Percentiles rank a stretch among this genome's conserved stretches.
phyloP scores from a whole-genome alignment of 2,113 vertebrate genomes.

The Mastomys coucha region DNA sequence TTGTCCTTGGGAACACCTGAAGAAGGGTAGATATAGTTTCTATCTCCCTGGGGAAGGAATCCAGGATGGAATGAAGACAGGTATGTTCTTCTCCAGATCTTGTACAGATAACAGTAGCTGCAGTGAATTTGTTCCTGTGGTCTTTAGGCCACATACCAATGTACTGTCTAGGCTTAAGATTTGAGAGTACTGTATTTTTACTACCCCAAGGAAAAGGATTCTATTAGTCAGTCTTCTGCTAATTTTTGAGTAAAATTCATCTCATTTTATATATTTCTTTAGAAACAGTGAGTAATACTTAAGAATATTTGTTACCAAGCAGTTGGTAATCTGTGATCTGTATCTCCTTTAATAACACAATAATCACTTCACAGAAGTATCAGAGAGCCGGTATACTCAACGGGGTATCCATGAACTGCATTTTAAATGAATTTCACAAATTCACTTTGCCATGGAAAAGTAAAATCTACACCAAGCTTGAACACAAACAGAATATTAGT shows the following conservation, averaged over 20 bases:
- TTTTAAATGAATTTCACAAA: constrained; percentile 2
- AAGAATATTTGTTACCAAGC: neutral
- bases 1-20: neutral
- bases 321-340: neutral
- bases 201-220: neutral
- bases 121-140: neutral
- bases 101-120: neutral
- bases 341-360: constrained; percentile 7
- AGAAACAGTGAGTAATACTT: neutral
- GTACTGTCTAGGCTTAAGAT: neutral
- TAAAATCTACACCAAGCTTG: neutral
- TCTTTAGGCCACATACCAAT: neutral
- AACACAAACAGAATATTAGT: constrained; percentile 17
- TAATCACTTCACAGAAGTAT: neutral
- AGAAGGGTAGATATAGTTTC: neutral
- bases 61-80: neutral
- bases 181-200: neutral
- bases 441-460: constrained; percentile 1
- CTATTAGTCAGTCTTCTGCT: neutral
- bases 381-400: neutral
- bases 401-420: neutral
- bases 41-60: neutral
- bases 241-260: constrained; percentile 21
- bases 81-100: neutral
- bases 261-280: constrained; percentile 18